Evolutionary conservation across 35 echinoderm and acorn worm species (phyloP).

Genomic region (Apostichopus californicus): DNA sequence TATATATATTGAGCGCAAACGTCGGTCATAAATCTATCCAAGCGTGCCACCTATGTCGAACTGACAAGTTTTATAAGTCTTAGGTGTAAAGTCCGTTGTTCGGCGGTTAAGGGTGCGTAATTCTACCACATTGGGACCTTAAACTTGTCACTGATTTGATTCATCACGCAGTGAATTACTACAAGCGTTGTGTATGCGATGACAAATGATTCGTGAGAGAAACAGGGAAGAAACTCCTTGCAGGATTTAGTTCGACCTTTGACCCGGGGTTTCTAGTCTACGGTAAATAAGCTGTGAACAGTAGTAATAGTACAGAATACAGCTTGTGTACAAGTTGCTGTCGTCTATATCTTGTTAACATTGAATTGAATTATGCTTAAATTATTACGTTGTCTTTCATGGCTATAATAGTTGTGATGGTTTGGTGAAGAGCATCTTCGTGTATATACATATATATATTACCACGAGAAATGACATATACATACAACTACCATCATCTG

Average conservation of each 20-base stretch:
- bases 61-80: not conserved
- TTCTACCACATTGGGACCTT: conserved; percentile 34
- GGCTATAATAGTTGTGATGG: no score
- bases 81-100: conserved; percentile 45
- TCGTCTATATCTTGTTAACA: no score
- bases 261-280: not conserved
- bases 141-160: conserved; percentile 41
- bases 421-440: no score
- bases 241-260: not conserved
- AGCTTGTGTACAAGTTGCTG: no score
- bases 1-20: conserved; percentile 9
- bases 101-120: not conserved
- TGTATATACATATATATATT: no score
- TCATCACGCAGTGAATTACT: conserved; percentile 22
- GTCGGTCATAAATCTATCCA: conserved; percentile 21
- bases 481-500: no score
- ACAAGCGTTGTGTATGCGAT: not conserved
- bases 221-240: not conserved
- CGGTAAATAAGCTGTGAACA: no score
- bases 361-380: no score
- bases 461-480: no score
- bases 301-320: no score
- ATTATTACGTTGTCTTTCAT: no score
- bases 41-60: not conserved
- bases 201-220: conserved; percentile 27